Evolutionary conservation across 2,113 vertebrate species (phyloP).

Genomic region (Caranx ignobilis): DNA sequence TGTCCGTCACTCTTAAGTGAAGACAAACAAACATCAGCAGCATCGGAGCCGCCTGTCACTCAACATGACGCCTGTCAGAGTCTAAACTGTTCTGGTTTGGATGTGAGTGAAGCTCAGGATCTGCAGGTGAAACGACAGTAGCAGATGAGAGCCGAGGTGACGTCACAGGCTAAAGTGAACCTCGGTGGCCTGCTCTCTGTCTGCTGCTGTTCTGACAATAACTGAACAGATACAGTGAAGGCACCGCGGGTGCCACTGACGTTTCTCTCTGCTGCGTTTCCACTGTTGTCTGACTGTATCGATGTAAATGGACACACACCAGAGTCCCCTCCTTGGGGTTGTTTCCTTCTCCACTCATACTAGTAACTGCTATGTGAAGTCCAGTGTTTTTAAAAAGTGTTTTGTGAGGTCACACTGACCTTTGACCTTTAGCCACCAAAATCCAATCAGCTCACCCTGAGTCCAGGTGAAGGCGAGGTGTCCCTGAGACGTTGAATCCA

Average conservation of each 20-base stretch:
- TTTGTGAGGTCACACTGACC: too few species aligned
- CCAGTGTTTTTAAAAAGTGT: too few species aligned
- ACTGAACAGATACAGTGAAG: background rate
- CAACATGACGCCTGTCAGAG: constrained; percentile 19
- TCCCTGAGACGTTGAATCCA: too few species aligned
- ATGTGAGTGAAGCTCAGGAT: background rate
- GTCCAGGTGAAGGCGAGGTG: too few species aligned
- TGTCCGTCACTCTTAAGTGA: background rate
- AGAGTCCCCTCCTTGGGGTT: too few species aligned
- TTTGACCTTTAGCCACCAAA: too few species aligned
- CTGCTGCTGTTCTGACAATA: background rate
- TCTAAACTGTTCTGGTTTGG: constrained; percentile 28
- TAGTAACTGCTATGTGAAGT: too few species aligned
- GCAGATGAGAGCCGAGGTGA: too few species aligned
- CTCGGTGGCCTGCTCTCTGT: background rate
- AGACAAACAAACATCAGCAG: background rate
- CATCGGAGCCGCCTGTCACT: constrained; percentile 8
- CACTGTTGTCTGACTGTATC: background rate
- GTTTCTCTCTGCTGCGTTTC: background rate
- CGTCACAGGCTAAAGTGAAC: background rate
- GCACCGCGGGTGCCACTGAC: background rate
- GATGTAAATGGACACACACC: background rate
- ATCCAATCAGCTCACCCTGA: too few species aligned
- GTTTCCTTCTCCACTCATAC: too few species aligned
- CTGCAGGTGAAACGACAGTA: too few species aligned